A percentile compares a stretch with the other conserved stretches of the same genome.
These are phyloP conservation scores for Apodemia mormo DNA, from an alignment of 2,888 invertebrate species.

Conservation along the genomic window DNA sequence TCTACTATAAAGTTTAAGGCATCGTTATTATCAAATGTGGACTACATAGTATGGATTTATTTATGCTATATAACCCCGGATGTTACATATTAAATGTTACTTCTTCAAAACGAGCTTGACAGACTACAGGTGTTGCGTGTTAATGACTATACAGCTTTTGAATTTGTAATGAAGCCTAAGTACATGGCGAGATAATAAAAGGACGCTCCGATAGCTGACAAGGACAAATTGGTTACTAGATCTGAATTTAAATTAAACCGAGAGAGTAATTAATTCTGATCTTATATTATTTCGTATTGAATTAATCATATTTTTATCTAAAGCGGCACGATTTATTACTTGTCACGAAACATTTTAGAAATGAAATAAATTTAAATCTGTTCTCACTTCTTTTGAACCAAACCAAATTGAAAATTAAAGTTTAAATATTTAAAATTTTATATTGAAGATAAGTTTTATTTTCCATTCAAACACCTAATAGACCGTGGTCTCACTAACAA, in stretches of 20 bases:
- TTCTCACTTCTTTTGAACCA: not conserved
- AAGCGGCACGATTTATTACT: not conserved
- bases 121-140: slow-evolving; percentile 74
- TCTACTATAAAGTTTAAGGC: not conserved
- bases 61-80: not conserved
- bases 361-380: not conserved
- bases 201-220: slow-evolving; percentile 4
- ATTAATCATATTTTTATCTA: slow-evolving; percentile 14
- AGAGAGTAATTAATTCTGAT: slow-evolving; percentile 8
- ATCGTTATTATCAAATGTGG: not conserved
- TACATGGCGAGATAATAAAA: slow-evolving; percentile 18
- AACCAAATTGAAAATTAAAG: too few species aligned
- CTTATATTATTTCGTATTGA: slow-evolving; percentile 1
- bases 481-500: too few species aligned
- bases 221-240: slow-evolving; percentile 13
- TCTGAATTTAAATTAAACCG: slow-evolving; percentile 17
- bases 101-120: not conserved
- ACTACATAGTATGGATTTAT: not conserved
- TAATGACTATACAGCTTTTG: slow-evolving; percentile 59
- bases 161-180: slow-evolving; percentile 34
- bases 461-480: too few species aligned
- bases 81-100: not conserved
- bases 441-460: too few species aligned
- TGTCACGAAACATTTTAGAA: slow-evolving; percentile 1
- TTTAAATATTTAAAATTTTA: too few species aligned